Percentiles rank a stretch among this genome's conserved stretches.
Conservation (phyloP, 2,888 invertebrate species). For the Heliconius cydno region DNA sequence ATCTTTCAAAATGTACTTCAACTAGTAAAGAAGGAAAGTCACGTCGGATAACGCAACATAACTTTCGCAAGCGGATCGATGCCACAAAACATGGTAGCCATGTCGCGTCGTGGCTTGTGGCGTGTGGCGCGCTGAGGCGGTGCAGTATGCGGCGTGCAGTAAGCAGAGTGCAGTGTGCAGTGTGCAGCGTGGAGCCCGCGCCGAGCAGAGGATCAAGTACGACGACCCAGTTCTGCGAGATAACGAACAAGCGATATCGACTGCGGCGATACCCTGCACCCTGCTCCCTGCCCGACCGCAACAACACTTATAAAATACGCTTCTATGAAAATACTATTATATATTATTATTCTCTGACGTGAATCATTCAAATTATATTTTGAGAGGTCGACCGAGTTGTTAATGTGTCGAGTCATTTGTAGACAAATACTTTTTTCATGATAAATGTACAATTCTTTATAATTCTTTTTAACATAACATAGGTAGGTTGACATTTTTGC, state of each 20-base stretch:
- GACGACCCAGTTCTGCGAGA: slow-evolving; percentile 63
- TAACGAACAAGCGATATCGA: slow-evolving; percentile 60
- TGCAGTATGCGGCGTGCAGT: background rate
- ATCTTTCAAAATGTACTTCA: slow-evolving; percentile 9
- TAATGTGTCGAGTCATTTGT: background rate
- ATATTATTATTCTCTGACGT: slow-evolving; percentile 8
- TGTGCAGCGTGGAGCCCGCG: slow-evolving; percentile 31
- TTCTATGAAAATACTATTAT: slow-evolving; percentile 1
- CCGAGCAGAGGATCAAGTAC: slow-evolving; percentile 56
- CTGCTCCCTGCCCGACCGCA: slow-evolving; percentile 27
- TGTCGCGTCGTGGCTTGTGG: background rate
- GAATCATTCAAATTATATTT: slow-evolving; percentile 22
- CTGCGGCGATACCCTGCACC: slow-evolving; percentile 56
- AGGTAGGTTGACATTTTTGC: background rate
- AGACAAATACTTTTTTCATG: background rate
- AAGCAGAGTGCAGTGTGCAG: slow-evolving; percentile 26
- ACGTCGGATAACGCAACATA: background rate
- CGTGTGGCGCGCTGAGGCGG: no score
- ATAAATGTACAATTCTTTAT: background rate
- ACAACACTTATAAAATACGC: slow-evolving; percentile 10
- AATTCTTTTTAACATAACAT: background rate
- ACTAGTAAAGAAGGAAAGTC: background rate
- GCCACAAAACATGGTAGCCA: background rate
- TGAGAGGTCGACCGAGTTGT: slow-evolving; percentile 1
- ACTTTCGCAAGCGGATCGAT: slow-evolving; percentile 5